Percentiles rank a stretch among this genome's conserved stretches.
phyloP scores from a whole-genome alignment of 1,140 invertebrate species.

The Hyles vespertilio region DNA sequence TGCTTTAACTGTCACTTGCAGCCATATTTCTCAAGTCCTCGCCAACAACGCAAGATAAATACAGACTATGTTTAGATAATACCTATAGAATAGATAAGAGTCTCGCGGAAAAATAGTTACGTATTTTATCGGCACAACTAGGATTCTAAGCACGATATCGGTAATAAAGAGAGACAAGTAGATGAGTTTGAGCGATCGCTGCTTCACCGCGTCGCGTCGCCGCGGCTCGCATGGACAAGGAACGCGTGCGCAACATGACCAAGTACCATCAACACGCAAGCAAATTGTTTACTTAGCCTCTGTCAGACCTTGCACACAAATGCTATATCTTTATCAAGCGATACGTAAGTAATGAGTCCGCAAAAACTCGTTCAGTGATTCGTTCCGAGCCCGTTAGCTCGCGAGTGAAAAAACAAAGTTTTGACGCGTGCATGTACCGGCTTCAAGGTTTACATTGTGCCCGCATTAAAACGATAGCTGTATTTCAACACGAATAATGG shows the following conservation, averaged over 20 bases:
- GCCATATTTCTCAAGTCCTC: too few species aligned
- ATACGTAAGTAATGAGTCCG: background rate
- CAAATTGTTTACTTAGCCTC: conserved; percentile 27
- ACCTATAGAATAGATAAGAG: too few species aligned
- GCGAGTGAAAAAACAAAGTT: background rate
- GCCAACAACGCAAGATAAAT: too few species aligned
- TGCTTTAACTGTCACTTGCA: too few species aligned
- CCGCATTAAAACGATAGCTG: conserved; percentile 21
- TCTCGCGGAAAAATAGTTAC: too few species aligned
- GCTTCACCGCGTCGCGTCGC: too few species aligned
- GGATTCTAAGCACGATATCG: too few species aligned
- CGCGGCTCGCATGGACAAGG: conserved; percentile 34
- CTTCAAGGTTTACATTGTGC: conserved; percentile 22
- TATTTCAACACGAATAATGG: conserved; percentile 54
- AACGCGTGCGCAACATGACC: conserved; percentile 33
- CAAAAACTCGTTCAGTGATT: conserved; percentile 17
- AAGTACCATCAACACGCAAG: conserved; percentile 17
- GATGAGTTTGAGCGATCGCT: too few species aligned
- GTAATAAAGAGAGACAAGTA: too few species aligned
- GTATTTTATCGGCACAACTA: too few species aligned
- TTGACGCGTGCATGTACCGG: background rate
- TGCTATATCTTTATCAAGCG: conserved; percentile 5
- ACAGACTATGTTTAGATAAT: too few species aligned
- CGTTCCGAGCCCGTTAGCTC: conserved; percentile 16
- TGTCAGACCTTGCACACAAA: conserved; percentile 25